Base-by-base conservation (phyloP, 2,113 vertebrate species). In the Indicator indicator region DNA sequence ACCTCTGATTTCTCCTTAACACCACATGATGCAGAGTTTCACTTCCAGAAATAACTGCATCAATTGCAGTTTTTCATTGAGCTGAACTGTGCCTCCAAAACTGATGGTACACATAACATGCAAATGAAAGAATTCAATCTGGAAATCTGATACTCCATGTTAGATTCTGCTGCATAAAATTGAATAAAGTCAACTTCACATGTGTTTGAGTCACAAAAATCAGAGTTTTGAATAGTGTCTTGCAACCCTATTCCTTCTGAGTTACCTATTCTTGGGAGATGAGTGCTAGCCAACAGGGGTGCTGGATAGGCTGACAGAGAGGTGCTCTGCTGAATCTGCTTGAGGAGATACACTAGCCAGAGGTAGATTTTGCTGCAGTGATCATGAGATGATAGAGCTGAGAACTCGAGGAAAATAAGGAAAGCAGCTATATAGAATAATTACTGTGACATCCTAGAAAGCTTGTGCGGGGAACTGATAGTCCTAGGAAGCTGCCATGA, bases 1-100 rank as follows among this genome's bases (percentile, higher is more conserved):
- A 86, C 27, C 26, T 94, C 55, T 94, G 64, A 50, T 85, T 90
- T 89, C 74, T 89, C n/a, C 60, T 89, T 89, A 76, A 40, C 38
- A n/a, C 33, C 1, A 0, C 67, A 28, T 59, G 83, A 87, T 38
- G 26, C 0, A 5, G 52, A 80, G 14, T 82, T 90, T 60, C 9
- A 55, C 32, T 70, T 79, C 33, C 71, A 88, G 64, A 68, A 83
- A 82, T 75, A 93, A 77, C 33, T 88, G 16, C 12, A 84, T 81
- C 28, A 78, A 90, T 60, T 52, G 32, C 64, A 75, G 69, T 78
- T 89, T 91, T 86, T 82, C 65, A 82, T 16, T 76, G 26, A 83
- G 24, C 10, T 9, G 36, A 92, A 83, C 30, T 16, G 11, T 55
- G 28, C 5, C 3, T 74, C 46, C 52, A 40, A 87, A 86, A 21